Conservation (phyloP, 2,797 vertebrate genomes). For the Vultur gryphus region DNA sequence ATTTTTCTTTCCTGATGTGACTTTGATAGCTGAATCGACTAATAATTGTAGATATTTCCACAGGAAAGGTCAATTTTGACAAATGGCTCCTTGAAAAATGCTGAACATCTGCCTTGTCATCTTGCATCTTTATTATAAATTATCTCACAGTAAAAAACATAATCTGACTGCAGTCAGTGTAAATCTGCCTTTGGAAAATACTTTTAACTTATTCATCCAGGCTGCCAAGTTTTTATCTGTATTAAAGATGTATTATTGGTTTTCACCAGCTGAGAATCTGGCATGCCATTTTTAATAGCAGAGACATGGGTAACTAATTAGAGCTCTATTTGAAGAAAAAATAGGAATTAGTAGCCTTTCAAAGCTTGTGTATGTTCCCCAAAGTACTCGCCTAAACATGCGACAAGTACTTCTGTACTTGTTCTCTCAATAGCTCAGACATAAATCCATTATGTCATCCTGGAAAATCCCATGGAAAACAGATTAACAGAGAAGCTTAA, state of each 20-base stretch:
- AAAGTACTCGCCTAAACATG: neutral
- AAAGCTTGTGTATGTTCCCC: neutral
- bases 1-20: constrained; percentile 37
- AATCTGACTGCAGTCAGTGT: neutral
- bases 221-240: neutral
- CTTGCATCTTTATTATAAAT: constrained; percentile 6
- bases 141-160: neutral
- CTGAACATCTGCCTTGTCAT: constrained; percentile 8
- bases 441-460: neutral
- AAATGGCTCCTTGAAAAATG: constrained; percentile 23
- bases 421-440: neutral
- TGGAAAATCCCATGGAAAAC: neutral
- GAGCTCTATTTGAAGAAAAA: neutral
- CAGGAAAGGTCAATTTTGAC: constrained; percentile 64
- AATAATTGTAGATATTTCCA: constrained; percentile 57
- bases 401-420: neutral
- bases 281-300: neutral
- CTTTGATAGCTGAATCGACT: constrained; percentile 48
- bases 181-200: neutral
- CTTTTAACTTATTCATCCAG: neutral
- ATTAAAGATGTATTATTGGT: neutral
- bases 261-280: neutral
- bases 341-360: neutral
- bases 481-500: neutral
- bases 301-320: neutral